Percentiles rank a stretch among this genome's conserved stretches.
phyloP scores from a whole-genome alignment of 2,888 invertebrate genomes.

The Ectemnius continuus region DNA sequence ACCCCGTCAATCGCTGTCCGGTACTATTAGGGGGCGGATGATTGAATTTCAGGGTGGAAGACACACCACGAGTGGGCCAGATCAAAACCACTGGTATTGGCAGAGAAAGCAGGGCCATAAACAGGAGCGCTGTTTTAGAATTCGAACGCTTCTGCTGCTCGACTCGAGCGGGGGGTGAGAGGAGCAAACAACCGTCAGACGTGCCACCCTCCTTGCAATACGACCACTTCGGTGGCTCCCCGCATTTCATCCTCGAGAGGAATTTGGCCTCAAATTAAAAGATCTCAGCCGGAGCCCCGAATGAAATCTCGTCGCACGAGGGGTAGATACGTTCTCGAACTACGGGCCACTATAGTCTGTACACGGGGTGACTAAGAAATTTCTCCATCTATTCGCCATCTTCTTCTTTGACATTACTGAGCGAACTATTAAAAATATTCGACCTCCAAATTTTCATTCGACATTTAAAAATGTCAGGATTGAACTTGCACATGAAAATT shows the following conservation, averaged over 20 bases:
- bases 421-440: background rate
- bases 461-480: background rate
- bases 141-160: constrained; percentile 44
- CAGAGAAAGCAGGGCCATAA: constrained; percentile 57
- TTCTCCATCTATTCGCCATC: background rate
- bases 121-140: constrained; percentile 68
- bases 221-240: constrained; percentile 71
- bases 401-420: too few species aligned
- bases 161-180: constrained; percentile 29
- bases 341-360: constrained; percentile 58
- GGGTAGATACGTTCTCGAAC: constrained; percentile 63
- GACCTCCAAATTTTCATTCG: background rate
- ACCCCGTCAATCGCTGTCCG: too few species aligned
- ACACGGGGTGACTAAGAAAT: constrained; percentile 53
- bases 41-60: constrained; percentile 24
- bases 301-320: constrained; percentile 65
- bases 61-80: constrained; percentile 42
- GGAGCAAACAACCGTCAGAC: constrained; percentile 65
- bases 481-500: background rate
- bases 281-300: constrained; percentile 72
- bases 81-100: constrained; percentile 58
- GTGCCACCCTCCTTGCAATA: constrained; percentile 68
- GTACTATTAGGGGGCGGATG: background rate
- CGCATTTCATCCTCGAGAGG: constrained; percentile 74
- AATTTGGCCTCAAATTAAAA: constrained; percentile 77